Conservation (phyloP, 2,797 vertebrate genomes). For the Gorsachius magnificus region DNA sequence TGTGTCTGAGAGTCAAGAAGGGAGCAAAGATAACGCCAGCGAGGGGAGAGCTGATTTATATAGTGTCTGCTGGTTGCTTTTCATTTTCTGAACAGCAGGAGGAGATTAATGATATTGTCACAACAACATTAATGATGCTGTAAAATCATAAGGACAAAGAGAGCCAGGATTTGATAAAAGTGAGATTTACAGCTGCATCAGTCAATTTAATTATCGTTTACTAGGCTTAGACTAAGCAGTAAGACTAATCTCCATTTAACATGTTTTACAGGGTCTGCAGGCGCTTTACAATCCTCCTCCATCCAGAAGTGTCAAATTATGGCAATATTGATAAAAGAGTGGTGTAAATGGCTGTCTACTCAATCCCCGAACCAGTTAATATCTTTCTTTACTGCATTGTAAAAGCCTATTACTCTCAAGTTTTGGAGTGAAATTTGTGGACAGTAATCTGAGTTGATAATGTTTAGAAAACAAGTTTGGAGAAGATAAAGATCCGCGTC, state of each 20-base stretch:
- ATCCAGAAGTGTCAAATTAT: constrained; percentile 79
- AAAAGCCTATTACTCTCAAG: constrained; percentile 76
- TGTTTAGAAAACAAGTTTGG: constrained; percentile 73
- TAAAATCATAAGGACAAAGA: constrained; percentile 76
- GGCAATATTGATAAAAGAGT: constrained; percentile 80
- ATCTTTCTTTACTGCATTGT: constrained; percentile 78
- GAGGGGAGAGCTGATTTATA: constrained; percentile 25
- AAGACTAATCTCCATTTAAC: constrained; percentile 77
- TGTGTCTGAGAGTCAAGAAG: not conserved
- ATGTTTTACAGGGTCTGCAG: constrained; percentile 74
- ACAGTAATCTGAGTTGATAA: constrained; percentile 74
- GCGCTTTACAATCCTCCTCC: constrained; percentile 76
- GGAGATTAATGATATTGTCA: constrained; percentile 64
- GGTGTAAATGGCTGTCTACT: constrained; percentile 63
- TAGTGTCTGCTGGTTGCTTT: not conserved
- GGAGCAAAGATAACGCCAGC: not conserved
- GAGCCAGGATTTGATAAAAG: constrained; percentile 76
- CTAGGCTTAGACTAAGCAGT: constrained; percentile 74
- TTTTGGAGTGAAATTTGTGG: constrained; percentile 75
- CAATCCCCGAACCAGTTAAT: constrained; percentile 67
- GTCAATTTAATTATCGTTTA: constrained; percentile 82
- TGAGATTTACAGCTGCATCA: constrained; percentile 79
- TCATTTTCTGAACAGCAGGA: constrained; percentile 21
- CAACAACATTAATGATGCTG: constrained; percentile 75
- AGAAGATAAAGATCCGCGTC: constrained; percentile 58